Base-by-base conservation (phyloP, 2,113 vertebrate genomes). In the Kryptolebias marmoratus region DNA sequence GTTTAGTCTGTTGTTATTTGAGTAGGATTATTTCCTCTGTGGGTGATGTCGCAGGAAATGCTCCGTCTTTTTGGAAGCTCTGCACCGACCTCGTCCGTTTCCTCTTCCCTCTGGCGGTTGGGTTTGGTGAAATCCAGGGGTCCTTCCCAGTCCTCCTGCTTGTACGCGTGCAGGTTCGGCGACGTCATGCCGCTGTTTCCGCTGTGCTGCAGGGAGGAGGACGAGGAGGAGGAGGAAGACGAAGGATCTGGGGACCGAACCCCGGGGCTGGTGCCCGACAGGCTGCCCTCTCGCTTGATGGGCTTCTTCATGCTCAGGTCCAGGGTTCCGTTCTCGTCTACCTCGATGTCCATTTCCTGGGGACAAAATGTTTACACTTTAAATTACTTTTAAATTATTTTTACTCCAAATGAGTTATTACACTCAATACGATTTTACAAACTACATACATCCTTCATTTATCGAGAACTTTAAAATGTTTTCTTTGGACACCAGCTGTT, bases 291-390 rank as follows among this genome's bases (percentile, higher is more conserved):
- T 2, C 94, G 92, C 72, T 95, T 96, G 65, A 96, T 94, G 66
- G 96, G 95, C 32, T 97, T 98, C 93, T 96, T 97, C 97, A 99
- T 98, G 71, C 98, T 99, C 86, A 99, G 90, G 89, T 99, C 98
- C 92, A 99, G 91, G 15, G 98, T 99, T 50, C 98, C 98, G 0
- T 99, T 98, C 81, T 99, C 98, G 68, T 99, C 98, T 81, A 99
- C 97, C 81, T 98, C 96, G 0, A 99, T 98, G 87, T 96, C 96
- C 93, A 93, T 93, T 56, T 94, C 93, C 98, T 99, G 91, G 16
- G 89, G 28, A 66, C 27, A 81, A 64, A n/a, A 65, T 52, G 36
- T 1, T 1, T 7, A 52, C 4, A 45, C 3, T 27, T 53, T 12
- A 7, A 59, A 5, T 28, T 36, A 16, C 22, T 30, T 18, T 32